Conservation (phyloP, 2,113 vertebrate genomes). For the Speoplatyrhinus poulsoni region DNA sequence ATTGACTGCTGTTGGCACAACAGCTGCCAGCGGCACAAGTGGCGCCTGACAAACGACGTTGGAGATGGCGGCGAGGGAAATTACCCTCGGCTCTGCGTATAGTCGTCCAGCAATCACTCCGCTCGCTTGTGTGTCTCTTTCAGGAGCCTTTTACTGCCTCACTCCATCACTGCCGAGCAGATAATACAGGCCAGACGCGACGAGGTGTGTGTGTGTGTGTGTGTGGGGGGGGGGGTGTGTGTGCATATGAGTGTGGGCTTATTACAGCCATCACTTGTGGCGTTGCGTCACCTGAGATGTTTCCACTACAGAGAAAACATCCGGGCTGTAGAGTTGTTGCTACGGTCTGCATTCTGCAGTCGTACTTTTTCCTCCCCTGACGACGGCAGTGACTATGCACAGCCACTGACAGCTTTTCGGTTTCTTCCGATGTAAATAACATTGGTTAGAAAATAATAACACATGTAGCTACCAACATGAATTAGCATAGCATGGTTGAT, state of each 20-base stretch:
- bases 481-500: too few relatives aligned
- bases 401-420: too few relatives aligned
- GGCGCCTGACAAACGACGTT: constrained; percentile 71
- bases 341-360: too few relatives aligned
- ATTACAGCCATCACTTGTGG: constrained; percentile 55
- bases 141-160: constrained; percentile 66
- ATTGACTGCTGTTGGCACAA: constrained; percentile 76
- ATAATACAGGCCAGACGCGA: constrained; percentile 56
- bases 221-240: constrained; percentile 43
- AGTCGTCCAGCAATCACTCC: constrained; percentile 68
- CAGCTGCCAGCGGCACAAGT: constrained; percentile 68
- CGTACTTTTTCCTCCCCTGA: too few relatives aligned
- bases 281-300: constrained; percentile 27
- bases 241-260: constrained; percentile 44
- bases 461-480: too few relatives aligned
- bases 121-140: constrained; percentile 63
- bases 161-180: constrained; percentile 70
- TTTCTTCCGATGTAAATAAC: too few relatives aligned
- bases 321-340: constrained; percentile 24
- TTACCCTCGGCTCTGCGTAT: constrained; percentile 62
- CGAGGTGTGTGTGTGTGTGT: neutral
- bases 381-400: too few relatives aligned
- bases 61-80: constrained; percentile 67
- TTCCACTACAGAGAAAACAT: constrained; percentile 33
- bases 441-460: too few relatives aligned